Conservation (phyloP, 2,113 vertebrate species). For the Carlito syrichta region DNA sequence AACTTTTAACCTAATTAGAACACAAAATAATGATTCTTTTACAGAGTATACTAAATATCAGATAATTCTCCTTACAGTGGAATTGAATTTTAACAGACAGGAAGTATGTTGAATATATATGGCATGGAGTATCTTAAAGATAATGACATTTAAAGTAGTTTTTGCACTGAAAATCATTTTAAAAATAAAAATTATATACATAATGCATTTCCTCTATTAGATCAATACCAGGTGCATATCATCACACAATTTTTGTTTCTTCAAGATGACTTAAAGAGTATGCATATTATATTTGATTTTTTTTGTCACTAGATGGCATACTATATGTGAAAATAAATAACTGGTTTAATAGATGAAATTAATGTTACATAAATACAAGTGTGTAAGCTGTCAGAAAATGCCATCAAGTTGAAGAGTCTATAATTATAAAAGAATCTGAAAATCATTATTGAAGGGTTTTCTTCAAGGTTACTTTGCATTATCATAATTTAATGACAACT, state of each 20-base stretch:
- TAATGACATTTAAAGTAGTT: background rate
- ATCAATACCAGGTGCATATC: background rate
- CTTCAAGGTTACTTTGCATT: background rate
- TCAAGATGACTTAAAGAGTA: background rate
- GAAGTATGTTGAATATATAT: background rate
- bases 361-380: background rate
- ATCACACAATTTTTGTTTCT: background rate
- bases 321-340: constrained; percentile 46
- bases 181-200: background rate
- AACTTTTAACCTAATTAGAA: background rate
- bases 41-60: background rate
- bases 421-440: background rate
- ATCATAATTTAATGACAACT: background rate
- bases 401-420: background rate
- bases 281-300: background rate
- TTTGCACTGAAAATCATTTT: background rate
- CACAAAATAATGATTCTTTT: background rate
- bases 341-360: background rate
- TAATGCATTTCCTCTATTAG: background rate
- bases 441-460: background rate
- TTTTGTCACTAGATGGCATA: constrained; percentile 79
- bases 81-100: background rate
- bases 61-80: background rate
- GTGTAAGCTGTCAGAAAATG: background rate
- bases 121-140: background rate